Base-by-base conservation (phyloP, 2,888 invertebrate genomes). In the Ectropis crepuscularia region DNA sequence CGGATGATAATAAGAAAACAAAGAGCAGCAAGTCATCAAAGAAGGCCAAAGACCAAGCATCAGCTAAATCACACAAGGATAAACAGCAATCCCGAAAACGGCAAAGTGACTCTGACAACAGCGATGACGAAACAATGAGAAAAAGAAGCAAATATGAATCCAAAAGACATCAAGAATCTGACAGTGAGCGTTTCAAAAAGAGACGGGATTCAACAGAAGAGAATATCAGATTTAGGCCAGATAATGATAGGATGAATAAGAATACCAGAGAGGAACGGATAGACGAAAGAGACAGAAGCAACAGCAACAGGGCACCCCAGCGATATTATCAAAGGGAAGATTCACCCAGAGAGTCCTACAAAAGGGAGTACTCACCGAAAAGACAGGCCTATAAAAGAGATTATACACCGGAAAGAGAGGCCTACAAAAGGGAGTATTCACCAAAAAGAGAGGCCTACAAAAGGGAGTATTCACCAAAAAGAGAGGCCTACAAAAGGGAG, bases 71-170 rank as follows among this genome's bases (percentile, higher is more conserved):
- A 38, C n/a, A 58, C 16, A 61, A 68, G 43, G 48, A 62, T 51
- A 61, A 60, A 53, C 63, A n/a, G 48, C 70, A 76, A 70, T 70
- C 70, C 2, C 73, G 73, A 53, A 79, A 82, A 70, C 73, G 75
- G 37, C 77, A 69, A 53, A 76, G 74, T 57, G 72, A 78, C 39
- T 71, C 70, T 42, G 65, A 58, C 16, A 75, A 77, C 5, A 70
- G 61, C 65, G 74, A 81, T 45, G 65, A 68, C 39, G 70, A 73
- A 48, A 51, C 54, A 11, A 77, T 76, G 59, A 77, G 69, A 69
- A 72, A 68, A 57, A 77, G 65, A 68, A 74, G 80, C 45, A 77
- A 58, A 82, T 63, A 59, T 79, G 70, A 73, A 36, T 53, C 68
- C 47, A 65, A 74, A 38, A 53, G 64, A 12, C 60, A 69, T 28